Evolutionary conservation across 2,113 vertebrate genomes (phyloP).

Genomic region (Geococcyx californianus): DNA sequence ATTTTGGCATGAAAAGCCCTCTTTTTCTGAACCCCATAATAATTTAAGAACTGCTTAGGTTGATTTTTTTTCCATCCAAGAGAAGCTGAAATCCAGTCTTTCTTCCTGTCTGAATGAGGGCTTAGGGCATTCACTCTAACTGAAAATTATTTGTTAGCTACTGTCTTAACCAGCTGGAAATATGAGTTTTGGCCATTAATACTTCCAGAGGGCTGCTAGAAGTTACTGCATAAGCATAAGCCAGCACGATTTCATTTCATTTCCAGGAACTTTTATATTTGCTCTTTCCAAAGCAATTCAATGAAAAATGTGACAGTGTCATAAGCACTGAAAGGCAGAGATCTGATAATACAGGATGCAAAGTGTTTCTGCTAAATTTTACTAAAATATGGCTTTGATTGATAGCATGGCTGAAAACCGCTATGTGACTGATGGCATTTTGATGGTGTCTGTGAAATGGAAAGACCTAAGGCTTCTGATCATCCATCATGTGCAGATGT

Average conservation of each 20-base stretch:
- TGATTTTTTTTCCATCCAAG: not conserved
- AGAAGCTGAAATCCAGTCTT: not conserved
- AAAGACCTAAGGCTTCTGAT: not conserved
- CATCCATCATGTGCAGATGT: not conserved
- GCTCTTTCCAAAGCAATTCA: not conserved
- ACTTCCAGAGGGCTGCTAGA: not conserved
- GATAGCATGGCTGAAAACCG: not conserved
- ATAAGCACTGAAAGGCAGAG: not conserved
- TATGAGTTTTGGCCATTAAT: not conserved
- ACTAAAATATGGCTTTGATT: slow-evolving; percentile 15
- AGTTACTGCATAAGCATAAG: not conserved
- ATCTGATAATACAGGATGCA: slow-evolving; percentile 7
- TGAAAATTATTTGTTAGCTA: not conserved
- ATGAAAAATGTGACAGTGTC: not conserved
- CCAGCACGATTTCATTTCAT: not conserved
- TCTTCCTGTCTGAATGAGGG: not conserved
- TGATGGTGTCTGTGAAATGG: not conserved
- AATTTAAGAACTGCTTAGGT: not conserved
- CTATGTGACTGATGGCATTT: not conserved
- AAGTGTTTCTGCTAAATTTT: slow-evolving; percentile 7
- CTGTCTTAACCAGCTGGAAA: not conserved
- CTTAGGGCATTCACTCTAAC: not conserved
- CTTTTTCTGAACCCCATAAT: not conserved
- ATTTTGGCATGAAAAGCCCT: not conserved
- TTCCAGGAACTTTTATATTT: not conserved